These are phyloP conservation scores for Alfaro cultratus DNA, from an alignment of 2,797 vertebrate species.

Conservation along the genomic window DNA sequence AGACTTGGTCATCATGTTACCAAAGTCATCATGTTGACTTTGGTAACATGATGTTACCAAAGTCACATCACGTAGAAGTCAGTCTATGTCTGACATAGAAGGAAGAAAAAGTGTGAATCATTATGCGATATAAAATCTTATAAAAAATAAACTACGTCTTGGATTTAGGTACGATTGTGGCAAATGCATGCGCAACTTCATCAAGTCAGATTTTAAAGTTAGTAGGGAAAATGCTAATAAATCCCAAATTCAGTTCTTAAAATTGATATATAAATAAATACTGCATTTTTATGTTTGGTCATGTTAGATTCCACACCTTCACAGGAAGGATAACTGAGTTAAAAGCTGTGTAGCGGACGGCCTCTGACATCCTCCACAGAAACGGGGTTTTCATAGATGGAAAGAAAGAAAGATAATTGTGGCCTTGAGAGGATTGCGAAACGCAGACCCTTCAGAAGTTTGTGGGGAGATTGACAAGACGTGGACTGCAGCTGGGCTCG, in stretches of 20 bases:
- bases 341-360: not conserved
- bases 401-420: not conserved
- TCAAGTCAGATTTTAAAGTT: not conserved
- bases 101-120: not conserved
- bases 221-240: not conserved
- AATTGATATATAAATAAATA: not conserved
- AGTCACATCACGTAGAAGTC: too few relatives aligned
- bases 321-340: not conserved
- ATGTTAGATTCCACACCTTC: not conserved
- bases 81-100: too few relatives aligned
- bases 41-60: slow-evolving; percentile 38
- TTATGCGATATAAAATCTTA: not conserved
- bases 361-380: not conserved
- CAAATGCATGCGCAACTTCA: not conserved
- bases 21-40: too few relatives aligned
- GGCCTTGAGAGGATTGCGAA: not conserved
- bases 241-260: not conserved
- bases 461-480: not conserved
- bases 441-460: not conserved
- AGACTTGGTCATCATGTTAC: slow-evolving; percentile 33
- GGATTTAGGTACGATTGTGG: not conserved
- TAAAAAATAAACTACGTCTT: not conserved
- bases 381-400: too few relatives aligned
- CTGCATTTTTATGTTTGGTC: not conserved
- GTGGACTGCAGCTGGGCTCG: not conserved